These are phyloP conservation scores for Periophthalmodon schlosseri DNA, from an alignment of 2,113 vertebrate species.

Conservation along the genomic window DNA sequence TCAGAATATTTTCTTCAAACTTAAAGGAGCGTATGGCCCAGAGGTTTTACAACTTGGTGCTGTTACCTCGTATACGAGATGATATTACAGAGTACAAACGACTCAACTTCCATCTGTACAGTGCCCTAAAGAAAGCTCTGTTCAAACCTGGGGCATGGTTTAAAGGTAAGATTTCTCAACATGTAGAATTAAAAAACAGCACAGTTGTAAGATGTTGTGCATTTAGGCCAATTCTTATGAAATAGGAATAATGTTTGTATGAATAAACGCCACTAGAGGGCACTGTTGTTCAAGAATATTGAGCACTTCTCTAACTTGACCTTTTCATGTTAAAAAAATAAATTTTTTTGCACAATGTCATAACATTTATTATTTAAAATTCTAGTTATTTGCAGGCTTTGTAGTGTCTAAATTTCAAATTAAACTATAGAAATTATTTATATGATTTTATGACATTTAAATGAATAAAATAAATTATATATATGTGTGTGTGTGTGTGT, in stretches of 20 bases:
- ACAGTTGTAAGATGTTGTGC: neutral
- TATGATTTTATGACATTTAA: too few species aligned
- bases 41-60: constrained; percentile 93
- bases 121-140: constrained; percentile 93
- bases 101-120: constrained; percentile 97
- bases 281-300: constrained; percentile 35
- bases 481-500: too few species aligned
- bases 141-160: constrained; percentile 98
- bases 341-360: neutral
- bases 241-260: neutral
- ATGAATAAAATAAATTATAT: too few species aligned
- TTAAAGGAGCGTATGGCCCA: constrained; percentile 97
- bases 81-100: constrained; percentile 93
- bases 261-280: constrained; percentile 43
- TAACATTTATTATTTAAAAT: neutral
- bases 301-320: neutral
- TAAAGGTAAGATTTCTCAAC: constrained; percentile 83
- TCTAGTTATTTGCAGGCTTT: neutral
- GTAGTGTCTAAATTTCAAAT: neutral
- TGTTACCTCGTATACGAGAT: constrained; percentile 89
- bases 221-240: neutral
- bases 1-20: constrained; percentile 95
- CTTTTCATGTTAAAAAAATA: neutral
- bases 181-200: neutral
- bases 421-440: too few species aligned